Base-by-base conservation (phyloP, 2,797 vertebrate genomes). In the Synaphobranchus kaupii region DNA sequence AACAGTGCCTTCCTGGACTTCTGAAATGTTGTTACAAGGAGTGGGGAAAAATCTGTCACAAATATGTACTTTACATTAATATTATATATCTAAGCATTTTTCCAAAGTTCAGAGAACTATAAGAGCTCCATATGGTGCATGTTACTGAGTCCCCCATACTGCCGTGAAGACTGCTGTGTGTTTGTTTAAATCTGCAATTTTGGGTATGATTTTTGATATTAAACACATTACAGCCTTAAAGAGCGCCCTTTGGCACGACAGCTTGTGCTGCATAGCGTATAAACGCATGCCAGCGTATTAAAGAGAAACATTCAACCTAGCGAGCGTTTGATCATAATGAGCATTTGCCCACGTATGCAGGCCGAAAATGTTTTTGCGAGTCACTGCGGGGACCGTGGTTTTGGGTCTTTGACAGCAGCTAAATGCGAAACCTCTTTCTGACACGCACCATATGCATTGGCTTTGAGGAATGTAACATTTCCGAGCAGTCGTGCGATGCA, bases 391-490 rank as follows among this genome's bases (percentile, higher is more conserved):
- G 66, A 12, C 84, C 22, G 63, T 52, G 84, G 84, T 85, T 85
- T 85, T 25, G 15, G 83, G 54, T 84, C 52, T 60, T 44, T 34
- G 54, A 84, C 54, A 84, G 54, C 54, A 56, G 31, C 10, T 52
- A 22, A 85, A 85, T 6, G 66, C 22, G 20, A 73, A 85, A 85
- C 17, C 48, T 73, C 66, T 22, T 25, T 56, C 31, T 86, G 85
- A 78, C 85, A 76, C 76, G 48, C 28, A 76, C 66, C 85, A 86
- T 78, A 54, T 86, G 71, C 85, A 78, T 8, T 76, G 48, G 81
- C 66, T 54, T 85, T 86, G 5, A 56, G 20, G 39, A 31, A 66
- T 54, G 28, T 78, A 60, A 78, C 8, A 86, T 86, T 86, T 76
- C 3, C 1, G 20, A 80, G 86, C 80, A 12, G 17, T 71, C 47